These are phyloP conservation scores for Cepaea hortensis DNA, from an alignment of 2,888 invertebrate genomes.

Conservation along the genomic window DNA sequence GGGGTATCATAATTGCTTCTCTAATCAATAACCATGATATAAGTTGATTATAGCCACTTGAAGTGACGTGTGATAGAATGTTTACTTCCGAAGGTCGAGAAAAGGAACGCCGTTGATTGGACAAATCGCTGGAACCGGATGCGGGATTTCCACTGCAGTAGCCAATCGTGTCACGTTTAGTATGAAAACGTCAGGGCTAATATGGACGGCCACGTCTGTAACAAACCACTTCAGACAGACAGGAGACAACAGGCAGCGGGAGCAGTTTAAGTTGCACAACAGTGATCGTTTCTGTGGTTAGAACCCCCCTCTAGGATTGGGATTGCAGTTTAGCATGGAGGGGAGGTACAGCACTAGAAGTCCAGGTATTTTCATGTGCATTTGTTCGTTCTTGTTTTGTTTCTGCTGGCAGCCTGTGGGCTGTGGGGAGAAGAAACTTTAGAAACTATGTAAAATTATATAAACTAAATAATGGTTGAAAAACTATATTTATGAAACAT, in stretches of 20 bases:
- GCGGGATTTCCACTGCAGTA: neutral
- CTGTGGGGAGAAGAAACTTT: too few relatives aligned
- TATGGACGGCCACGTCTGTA: conserved; percentile 28
- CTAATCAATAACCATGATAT: too few relatives aligned
- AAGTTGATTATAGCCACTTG: too few relatives aligned
- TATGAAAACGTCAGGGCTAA: conserved; percentile 3
- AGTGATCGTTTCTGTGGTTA: neutral
- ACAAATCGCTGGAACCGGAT: neutral
- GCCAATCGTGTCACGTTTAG: conserved; percentile 25
- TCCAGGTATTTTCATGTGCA: conserved; percentile 77
- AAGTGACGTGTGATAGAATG: too few relatives aligned
- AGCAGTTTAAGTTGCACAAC: neutral
- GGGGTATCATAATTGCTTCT: too few relatives aligned
- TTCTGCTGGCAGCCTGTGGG: neutral
- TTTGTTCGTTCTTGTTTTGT: neutral
- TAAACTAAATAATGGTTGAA: too few relatives aligned
- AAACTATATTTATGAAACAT: too few relatives aligned
- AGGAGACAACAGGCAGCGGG: neutral
- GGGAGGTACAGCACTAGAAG: conserved; percentile 81
- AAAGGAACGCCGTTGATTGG: too few relatives aligned
- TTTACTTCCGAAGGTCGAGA: too few relatives aligned
- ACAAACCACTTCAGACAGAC: neutral
- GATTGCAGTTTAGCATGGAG: conserved; percentile 72
- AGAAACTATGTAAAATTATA: too few relatives aligned
- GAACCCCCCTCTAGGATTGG: neutral